Base-by-base conservation (phyloP, 1,140 invertebrate genomes). In the Diuraphis noxia region DNA sequence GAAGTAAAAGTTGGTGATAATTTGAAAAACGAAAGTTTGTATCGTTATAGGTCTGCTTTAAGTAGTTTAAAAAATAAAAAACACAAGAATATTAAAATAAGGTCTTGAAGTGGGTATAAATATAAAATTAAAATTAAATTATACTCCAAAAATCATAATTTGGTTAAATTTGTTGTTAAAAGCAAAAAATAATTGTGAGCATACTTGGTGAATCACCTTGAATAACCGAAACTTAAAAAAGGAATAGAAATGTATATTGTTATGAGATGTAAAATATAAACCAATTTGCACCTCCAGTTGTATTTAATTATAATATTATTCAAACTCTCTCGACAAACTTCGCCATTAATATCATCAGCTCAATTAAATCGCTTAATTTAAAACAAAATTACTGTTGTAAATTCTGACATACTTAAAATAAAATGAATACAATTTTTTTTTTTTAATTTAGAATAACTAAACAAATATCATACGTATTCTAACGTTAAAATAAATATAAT, bases 1-100 rank as follows among this genome's bases (percentile, higher is more conserved):
- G n/a, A n/a, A n/a, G n/a, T n/a, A n/a, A n/a, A 6, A 21, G 1
- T 2, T 0, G 6, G 46, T 49, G 10, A 9, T 30, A 0, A 56
- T 56, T 56, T 30, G 9, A 10, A 56, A 56, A 56, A 56, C 9
- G 30, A 1, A 10, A 1, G 5, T 43, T 46, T 46, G 10, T 46
- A 46, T 46, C 10, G 43, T 1, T 1, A 46, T 17, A 46, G 10
- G 2, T 6, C 21, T 6, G 46, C 3, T 13, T 49, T 49, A 7
- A 49, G 5, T 21, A 23, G 46, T 49, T 49, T 6, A 49, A 49
- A 49, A 49, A 49, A 21, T 49, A n/a, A n/a, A n/a, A n/a, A n/a
- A n/a, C 19, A 2, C 5, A 23, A 49, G 19, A 6, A 49, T 49
- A 21, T 49, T 17, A 49, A 49, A 49, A 19, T 46, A 56, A 63